Conservation (phyloP, 2,113 vertebrate species). For the Tachycineta bicolor region DNA sequence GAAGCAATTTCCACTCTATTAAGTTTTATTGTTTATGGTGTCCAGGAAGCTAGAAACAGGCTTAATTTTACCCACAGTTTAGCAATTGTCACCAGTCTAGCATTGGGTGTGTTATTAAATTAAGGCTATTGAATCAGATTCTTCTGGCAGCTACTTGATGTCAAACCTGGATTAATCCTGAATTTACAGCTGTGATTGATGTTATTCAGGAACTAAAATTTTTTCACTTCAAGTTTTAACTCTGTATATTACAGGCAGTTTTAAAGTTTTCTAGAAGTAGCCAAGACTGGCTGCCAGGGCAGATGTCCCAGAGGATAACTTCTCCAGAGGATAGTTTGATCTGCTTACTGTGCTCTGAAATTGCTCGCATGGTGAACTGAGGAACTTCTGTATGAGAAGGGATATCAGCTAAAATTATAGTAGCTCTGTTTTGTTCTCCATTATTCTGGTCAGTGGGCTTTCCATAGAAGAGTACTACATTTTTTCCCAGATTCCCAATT, state of each 20-base stretch:
- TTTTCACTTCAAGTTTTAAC: neutral
- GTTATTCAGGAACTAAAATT: neutral
- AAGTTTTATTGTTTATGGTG: neutral
- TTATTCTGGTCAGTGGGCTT: neutral
- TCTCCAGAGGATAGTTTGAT: neutral
- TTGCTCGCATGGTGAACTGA: neutral
- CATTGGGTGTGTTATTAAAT: neutral
- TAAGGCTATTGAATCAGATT: neutral
- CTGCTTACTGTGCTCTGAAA: neutral
- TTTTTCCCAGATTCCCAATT: neutral
- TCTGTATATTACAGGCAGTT: neutral
- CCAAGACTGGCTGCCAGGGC: neutral
- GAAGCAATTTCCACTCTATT: constrained; percentile 5
- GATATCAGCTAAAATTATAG: neutral
- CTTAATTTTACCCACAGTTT: neutral
- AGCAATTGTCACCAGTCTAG: neutral
- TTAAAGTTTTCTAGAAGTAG: neutral
- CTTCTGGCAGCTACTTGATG: neutral
- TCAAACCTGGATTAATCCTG: neutral
- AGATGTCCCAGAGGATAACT: neutral
- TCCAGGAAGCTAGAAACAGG: neutral
- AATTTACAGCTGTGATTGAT: neutral
- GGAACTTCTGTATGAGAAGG: neutral
- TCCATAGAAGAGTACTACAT: neutral
- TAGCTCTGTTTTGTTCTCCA: neutral